Base-by-base conservation (phyloP, 2,888 invertebrate genomes). In the Druceiella hillmani region DNA sequence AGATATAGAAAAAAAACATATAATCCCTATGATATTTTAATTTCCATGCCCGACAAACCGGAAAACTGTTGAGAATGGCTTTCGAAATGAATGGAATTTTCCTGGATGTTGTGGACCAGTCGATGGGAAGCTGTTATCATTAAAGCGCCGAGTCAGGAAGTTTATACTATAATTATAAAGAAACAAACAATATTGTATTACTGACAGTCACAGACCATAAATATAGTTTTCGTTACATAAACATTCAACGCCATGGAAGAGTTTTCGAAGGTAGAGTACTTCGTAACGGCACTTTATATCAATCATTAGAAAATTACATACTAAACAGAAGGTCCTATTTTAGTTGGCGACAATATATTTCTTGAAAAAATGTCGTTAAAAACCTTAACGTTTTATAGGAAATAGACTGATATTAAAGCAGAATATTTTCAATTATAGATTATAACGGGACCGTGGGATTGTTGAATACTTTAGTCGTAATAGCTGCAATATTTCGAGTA, bases 161-260 rank as follows among this genome's bases (percentile, higher is more conserved):
- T 50, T 37, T 42, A 46, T 52, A 47, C 43, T 53, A 40, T 33
- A 52, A 52, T 44, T 53, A 52, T 43, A 52, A 53, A 50, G 43
- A 41, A 10, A 37, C 43, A 33, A 43, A 50, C 38, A 48, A 50
- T 38, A 50, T 52, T 41, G 46, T 50, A 12, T 41, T 52, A 27
- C 44, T 52, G 40, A 52, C 51, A 34, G 31, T 52, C 41, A 50
- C 47, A 32, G 52, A 53, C 41, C 45, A 48, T 43, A 48, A 53
- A 41, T 54, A 52, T 41, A 47, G 48, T 40, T 55, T 55, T 44
- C 43, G 36, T 11, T 51, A 50, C 36, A 41, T 50, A 34, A 47
- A 52, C 39, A 36, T 51, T 28, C 50, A 50, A 15, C 47, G 46
- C 29, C 47, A 52, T 43, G 51, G 52, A 17, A 30, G 50, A 28